phyloP scores from a whole-genome alignment of 1,140 invertebrate genomes.

The Carposina sasakii region DNA sequence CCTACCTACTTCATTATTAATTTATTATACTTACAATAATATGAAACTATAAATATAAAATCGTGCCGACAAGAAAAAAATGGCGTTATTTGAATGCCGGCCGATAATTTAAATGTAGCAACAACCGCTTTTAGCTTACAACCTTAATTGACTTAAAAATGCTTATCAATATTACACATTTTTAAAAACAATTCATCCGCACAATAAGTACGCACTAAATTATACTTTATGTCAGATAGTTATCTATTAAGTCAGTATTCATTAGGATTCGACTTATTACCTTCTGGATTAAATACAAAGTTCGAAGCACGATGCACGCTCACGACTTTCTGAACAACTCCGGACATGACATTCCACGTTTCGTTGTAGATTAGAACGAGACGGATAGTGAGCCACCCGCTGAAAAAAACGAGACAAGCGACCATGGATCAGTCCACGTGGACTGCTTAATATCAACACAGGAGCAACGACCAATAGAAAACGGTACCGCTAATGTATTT shows the following conservation, averaged over 20 bases:
- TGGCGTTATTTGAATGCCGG: constrained; percentile 70
- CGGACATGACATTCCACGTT: constrained; percentile 72
- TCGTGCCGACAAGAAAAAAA: constrained; percentile 70
- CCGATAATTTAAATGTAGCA: constrained; percentile 73
- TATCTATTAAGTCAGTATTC: no score
- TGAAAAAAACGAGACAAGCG: constrained; percentile 67
- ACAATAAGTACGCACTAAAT: constrained; percentile 18
- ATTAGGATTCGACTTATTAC: no score
- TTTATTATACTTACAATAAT: constrained; percentile 25
- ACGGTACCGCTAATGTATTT: constrained; percentile 72
- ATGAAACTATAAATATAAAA: constrained; percentile 64
- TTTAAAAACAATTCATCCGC: constrained; percentile 33
- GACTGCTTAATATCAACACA: constrained; percentile 71
- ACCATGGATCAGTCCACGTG: constrained; percentile 66
- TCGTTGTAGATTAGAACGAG: constrained; percentile 71
- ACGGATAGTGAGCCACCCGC: constrained; percentile 58
- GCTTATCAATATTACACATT: constrained; percentile 59
- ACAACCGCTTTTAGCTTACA: constrained; percentile 72
- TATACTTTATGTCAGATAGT: no score
- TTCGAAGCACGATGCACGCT: constrained; percentile 71
- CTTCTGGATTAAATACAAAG: constrained; percentile 42
- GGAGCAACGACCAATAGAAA: constrained; percentile 70
- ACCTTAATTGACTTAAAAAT: constrained; percentile 73
- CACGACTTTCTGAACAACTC: constrained; percentile 72
- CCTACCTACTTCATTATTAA: no score